Percentiles rank a stretch among this genome's conserved stretches.
Evolutionary conservation across 2,888 invertebrate genomes (phyloP).

Genomic region (Pristionchus exspectatus): DNA sequence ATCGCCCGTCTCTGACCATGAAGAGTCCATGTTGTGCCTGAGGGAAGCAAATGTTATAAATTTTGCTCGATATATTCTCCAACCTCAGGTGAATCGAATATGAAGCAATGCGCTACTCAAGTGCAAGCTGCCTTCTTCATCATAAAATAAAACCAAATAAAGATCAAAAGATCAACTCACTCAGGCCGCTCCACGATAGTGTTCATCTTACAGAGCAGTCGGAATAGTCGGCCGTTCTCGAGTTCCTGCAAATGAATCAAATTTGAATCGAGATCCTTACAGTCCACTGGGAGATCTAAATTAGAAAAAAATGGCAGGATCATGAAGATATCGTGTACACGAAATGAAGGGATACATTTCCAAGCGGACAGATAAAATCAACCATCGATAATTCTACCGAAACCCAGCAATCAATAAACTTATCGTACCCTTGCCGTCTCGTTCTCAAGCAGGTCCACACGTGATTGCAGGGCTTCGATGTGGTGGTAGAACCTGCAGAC

Average conservation of each 20-base stretch:
- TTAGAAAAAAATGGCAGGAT: too few species aligned
- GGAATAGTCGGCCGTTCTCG: slow-evolving; percentile 93
- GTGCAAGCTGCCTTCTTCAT: too few species aligned
- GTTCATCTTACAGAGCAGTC: slow-evolving; percentile 92
- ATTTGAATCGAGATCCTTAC: too few species aligned
- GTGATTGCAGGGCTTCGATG: slow-evolving; percentile 80
- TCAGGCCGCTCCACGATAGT: slow-evolving; percentile 96
- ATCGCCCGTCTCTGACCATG: slow-evolving; percentile 98
- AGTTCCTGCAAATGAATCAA: slow-evolving; percentile 85
- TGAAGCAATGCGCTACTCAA: too few species aligned
- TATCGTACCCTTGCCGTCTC: slow-evolving; percentile 86
- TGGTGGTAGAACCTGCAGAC: slow-evolving; percentile 56
- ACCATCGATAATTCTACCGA: too few species aligned
- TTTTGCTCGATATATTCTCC: neutral
- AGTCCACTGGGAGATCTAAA: too few species aligned
- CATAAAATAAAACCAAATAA: too few species aligned
- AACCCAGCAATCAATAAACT: neutral
- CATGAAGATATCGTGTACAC: too few species aligned
- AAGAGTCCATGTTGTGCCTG: slow-evolving; percentile 91
- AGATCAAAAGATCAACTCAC: slow-evolving; percentile 82
- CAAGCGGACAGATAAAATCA: too few species aligned
- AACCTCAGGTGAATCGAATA: neutral
- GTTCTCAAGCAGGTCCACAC: slow-evolving; percentile 91
- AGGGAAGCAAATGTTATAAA: slow-evolving; percentile 56
- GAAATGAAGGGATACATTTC: too few species aligned